Conservation (phyloP, 2,797 vertebrate genomes). For the Xiphorhynchus erythropygius region DNA sequence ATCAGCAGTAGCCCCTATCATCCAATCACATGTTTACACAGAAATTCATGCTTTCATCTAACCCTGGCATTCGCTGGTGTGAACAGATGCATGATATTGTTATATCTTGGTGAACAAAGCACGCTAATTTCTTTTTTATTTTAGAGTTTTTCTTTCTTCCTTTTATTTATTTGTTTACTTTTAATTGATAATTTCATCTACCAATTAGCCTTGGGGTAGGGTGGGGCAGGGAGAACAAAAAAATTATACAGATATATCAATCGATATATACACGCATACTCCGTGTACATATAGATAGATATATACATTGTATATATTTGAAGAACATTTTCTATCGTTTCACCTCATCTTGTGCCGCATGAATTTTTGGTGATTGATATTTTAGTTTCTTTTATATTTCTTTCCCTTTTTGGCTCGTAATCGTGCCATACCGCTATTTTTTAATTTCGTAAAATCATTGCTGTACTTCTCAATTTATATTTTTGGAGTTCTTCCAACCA, state of each 20-base stretch:
- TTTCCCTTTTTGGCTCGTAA: conserved; percentile 57
- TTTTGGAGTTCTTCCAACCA: conserved; percentile 76
- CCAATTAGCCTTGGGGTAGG: conserved; percentile 70
- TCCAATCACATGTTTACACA: conserved; percentile 93
- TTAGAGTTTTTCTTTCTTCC: conserved; percentile 40
- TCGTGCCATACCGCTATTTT: conserved; percentile 61
- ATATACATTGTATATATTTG: conserved; percentile 77
- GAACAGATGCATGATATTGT: conserved; percentile 85
- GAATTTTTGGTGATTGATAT: conserved; percentile 96
- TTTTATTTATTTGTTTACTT: conserved; percentile 61
- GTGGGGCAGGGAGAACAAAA: conserved; percentile 72
- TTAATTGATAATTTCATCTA: conserved; percentile 66
- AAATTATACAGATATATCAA: conserved; percentile 82
- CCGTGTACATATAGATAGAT: conserved; percentile 75
- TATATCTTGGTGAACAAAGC: conserved; percentile 75
- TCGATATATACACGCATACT: conserved; percentile 64
- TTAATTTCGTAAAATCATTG: conserved; percentile 72
- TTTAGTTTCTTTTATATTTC: conserved; percentile 69
- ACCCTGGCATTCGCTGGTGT: conserved; percentile 84
- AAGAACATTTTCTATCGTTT: conserved; percentile 84
- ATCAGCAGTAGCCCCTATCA: conserved; percentile 86
- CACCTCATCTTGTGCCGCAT: conserved; percentile 98
- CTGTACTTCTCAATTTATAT: conserved; percentile 64
- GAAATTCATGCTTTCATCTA: conserved; percentile 93
- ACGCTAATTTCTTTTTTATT: conserved; percentile 78